Base-by-base conservation (phyloP, 2,888 invertebrate species). In the Synanthedon andrenaeformis region DNA sequence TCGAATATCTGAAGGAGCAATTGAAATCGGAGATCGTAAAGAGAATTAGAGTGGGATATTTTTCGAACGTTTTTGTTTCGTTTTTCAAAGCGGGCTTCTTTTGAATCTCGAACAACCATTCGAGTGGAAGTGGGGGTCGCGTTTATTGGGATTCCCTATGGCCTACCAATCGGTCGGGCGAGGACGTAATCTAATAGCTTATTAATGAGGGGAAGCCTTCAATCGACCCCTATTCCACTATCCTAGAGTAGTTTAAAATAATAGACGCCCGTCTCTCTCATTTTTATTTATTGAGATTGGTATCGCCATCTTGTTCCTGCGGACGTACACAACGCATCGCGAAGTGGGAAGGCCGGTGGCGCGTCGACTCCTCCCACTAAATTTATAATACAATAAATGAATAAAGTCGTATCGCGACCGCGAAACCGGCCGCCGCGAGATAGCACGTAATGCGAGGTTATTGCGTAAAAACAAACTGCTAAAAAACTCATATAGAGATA, bases 1-100 rank as follows among this genome's bases (percentile, higher is more conserved):
- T 85, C 85, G 87, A 85, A 87, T 83, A 76, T 86, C 82, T 87
- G 84, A 86, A 87, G 87, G 82, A 87, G 87, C 86, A 86, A 87
- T 87, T 87, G 87, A 87, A 87, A 87, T 86, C 79, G 85, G 87
- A 87, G 86, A 86, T 85, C 84, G 82, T 82, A 84, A 84, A 86
- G 85, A 85, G 87, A 87, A 87, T 87, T 86, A 86, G 84, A 83
- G 74, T 85, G 75, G 85, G 84, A 82, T 75, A 83, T 78, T 82
- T 84, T 84, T 81, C 70, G 76, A 78, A 74, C 81, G 79, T 86
- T 86, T 23, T 86, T 86, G 86, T 86, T 85, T 86, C 74, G 74
- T 71, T 72, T 72, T 83, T 78, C 83, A 85, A 83, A 79, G 79
- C 75, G 80, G 83, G 79, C 81, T 85, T 85, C 86, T 80, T 86